Evolutionary conservation across 2,113 vertebrate genomes (phyloP).

Genomic region (Poeciliopsis prolifica): DNA sequence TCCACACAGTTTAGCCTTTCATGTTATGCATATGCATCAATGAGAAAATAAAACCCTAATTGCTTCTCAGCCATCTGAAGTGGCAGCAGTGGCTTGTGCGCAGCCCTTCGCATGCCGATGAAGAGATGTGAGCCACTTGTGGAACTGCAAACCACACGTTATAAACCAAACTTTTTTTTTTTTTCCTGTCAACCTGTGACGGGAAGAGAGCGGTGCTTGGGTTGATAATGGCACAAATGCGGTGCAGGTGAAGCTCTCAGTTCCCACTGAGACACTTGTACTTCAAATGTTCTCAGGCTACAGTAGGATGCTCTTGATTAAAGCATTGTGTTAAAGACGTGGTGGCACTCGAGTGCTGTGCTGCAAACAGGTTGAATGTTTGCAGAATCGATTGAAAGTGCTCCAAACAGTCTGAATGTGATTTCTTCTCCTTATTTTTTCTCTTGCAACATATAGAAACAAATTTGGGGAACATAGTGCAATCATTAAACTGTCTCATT

Average conservation of each 20-base stretch:
- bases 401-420: constrained; percentile 53
- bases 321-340: constrained; percentile 36
- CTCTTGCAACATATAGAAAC: neutral
- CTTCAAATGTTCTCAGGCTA: constrained; percentile 43
- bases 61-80: constrained; percentile 51
- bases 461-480: constrained; percentile 10
- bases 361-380: constrained; percentile 55
- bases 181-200: constrained; percentile 48
- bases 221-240: constrained; percentile 37
- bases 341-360: constrained; percentile 46
- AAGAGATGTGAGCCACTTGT: constrained; percentile 43
- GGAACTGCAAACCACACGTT: constrained; percentile 38
- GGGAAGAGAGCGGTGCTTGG: constrained; percentile 47
- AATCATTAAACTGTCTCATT: constrained; percentile 4
- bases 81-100: constrained; percentile 30
- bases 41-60: constrained; percentile 72
- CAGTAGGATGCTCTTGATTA: constrained; percentile 45
- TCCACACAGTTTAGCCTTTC: constrained; percentile 51
- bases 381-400: constrained; percentile 45
- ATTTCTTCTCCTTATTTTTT: constrained; percentile 45
- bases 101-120: constrained; percentile 57
- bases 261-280: constrained; percentile 29
- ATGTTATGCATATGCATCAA: constrained; percentile 68
- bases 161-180: constrained; percentile 43
- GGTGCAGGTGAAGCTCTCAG: constrained; percentile 41